Base-by-base conservation (phyloP, 37 sponge, comb jelly and placozoan species). In the Halichondria panicea region DNA sequence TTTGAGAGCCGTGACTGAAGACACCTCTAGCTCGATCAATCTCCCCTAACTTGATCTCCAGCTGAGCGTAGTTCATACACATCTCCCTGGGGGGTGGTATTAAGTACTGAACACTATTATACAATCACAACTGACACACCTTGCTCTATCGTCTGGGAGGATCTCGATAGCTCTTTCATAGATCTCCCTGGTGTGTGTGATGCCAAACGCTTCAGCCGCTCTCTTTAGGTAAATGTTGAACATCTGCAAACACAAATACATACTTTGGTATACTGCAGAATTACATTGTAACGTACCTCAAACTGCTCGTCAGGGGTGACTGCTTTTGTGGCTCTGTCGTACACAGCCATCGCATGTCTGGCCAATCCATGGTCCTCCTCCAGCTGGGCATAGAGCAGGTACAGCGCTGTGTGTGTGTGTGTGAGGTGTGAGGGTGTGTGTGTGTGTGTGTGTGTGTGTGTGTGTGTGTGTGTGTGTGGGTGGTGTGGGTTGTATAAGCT, bases 301-400 rank as follows among this genome's bases (percentile, higher is more conserved):
- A 93, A 67, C 68, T 96, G 80, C 32, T 92, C 94, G 5, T 93
- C 91, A 40, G 87, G 52, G 4, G 71, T 36, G 1, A 98, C 96
- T 4, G 96, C 93, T 37, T 40, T 65, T n/a, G 99, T 95, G 36
- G 99, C 96, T 66, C 99, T 74, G 43, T 98, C 91, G 63, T 98
- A 98, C 31, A 98, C 89, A 46, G 91, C 80, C 99, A 98, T 98
- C 63, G 99, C 99, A 75, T 92, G 93, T 63, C 99, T 79, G 15
- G 94, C 88, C 67, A 98, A 61, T 0, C 99, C 99, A 61, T 95
- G 82, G 37, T 98, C 94, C 66, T 98, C 96, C 77, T 98, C 99
- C 62, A 98, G 55, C 76, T 90, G 90, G 33, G 96, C 99, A 77
- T 98, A 98, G 53, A 98, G 72, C 59, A 98, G 87, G 74, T 81